These are phyloP conservation scores for Teleopsis dalmanni DNA, from an alignment of 1,140 invertebrate genomes.

Conservation along the genomic window DNA sequence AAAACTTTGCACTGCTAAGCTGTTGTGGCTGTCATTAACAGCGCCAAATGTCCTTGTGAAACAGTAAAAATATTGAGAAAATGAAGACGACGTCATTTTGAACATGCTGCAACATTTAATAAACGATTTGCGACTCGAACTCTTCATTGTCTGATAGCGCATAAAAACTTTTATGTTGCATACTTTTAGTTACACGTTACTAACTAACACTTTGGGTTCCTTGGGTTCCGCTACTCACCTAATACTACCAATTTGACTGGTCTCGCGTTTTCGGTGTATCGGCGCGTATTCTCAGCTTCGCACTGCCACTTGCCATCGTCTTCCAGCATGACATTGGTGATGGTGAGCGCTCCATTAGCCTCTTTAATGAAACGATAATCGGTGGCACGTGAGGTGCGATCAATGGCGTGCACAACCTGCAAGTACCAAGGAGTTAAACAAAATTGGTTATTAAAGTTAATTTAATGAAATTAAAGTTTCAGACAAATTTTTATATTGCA, in stretches of 20 bases:
- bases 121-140: too few relatives aligned
- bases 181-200: too few relatives aligned
- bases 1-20: too few relatives aligned
- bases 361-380: slow-evolving; percentile 51
- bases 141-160: too few relatives aligned
- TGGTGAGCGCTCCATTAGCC: slow-evolving; percentile 54
- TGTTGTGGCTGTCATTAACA: too few relatives aligned
- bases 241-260: slow-evolving; percentile 59
- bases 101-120: too few relatives aligned
- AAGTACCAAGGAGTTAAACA: neutral
- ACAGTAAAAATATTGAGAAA: too few relatives aligned
- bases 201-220: too few relatives aligned
- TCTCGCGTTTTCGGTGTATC: slow-evolving; percentile 52
- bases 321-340: slow-evolving; percentile 59
- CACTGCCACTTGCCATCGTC: slow-evolving; percentile 64
- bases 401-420: slow-evolving; percentile 48
- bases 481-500: too few relatives aligned
- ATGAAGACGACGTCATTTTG: too few relatives aligned
- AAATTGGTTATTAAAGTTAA: neutral
- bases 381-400: slow-evolving; percentile 47
- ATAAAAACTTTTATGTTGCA: too few relatives aligned
- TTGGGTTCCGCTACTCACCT: slow-evolving; percentile 54
- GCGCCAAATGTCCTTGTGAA: too few relatives aligned
- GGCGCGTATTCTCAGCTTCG: slow-evolving; percentile 54
- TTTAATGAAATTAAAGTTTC: neutral